phyloP scores from a whole-genome alignment of 2,113 vertebrate genomes.

The Ctenomys sociabilis region DNA sequence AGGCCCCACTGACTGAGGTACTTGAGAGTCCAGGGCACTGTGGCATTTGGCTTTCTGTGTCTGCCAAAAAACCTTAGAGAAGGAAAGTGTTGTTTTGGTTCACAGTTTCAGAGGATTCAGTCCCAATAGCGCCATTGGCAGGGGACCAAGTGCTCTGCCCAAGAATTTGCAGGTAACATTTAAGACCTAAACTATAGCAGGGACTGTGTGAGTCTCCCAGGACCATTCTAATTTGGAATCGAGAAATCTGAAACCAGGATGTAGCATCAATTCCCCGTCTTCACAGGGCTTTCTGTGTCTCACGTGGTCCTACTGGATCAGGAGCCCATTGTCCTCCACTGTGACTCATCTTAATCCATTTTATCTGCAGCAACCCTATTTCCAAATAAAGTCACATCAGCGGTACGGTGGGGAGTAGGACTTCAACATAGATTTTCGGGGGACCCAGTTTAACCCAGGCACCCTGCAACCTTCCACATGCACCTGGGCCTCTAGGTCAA shows the following conservation, averaged over 20 bases:
- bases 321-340: background rate
- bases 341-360: background rate
- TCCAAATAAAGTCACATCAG: background rate
- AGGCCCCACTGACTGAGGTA: background rate
- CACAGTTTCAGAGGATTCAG: background rate
- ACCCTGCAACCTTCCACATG: background rate
- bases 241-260: background rate
- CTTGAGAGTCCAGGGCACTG: background rate
- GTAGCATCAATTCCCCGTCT: rapidly evolving
- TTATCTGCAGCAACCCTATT: background rate
- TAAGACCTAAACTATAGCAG: background rate
- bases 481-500: background rate
- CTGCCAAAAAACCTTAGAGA: background rate
- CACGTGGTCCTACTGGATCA: background rate
- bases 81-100: background rate
- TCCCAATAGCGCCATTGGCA: background rate
- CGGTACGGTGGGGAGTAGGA: background rate
- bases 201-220: background rate
- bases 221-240: background rate
- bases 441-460: background rate
- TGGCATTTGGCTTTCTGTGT: background rate
- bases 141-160: background rate
- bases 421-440: background rate
- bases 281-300: rapidly evolving
- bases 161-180: background rate